These are phyloP conservation scores for Pseudonaja textilis DNA, from an alignment of 2,113 vertebrate genomes.

Conservation along the genomic window DNA sequence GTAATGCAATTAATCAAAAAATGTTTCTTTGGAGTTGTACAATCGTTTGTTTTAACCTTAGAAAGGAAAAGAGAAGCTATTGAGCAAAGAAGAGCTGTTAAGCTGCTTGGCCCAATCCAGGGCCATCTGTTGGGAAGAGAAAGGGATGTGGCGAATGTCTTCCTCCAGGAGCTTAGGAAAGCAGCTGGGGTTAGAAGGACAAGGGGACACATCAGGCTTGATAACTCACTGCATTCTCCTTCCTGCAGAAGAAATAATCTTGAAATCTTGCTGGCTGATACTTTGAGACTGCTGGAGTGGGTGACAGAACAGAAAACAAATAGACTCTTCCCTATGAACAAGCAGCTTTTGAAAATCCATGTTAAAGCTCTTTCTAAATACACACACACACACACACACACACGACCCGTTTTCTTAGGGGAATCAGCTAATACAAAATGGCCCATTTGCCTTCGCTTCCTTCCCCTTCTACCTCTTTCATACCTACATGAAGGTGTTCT, in stretches of 20 bases:
- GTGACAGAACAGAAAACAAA: not conserved
- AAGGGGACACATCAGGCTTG: not conserved
- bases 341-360: not conserved
- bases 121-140: constrained; percentile 28
- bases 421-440: not conserved
- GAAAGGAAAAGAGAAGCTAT: not conserved
- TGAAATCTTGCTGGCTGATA: not conserved
- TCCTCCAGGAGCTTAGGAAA: constrained; percentile 22
- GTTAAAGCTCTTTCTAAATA: not conserved
- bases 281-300: not conserved
- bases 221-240: not conserved
- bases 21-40: not conserved
- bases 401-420: not conserved
- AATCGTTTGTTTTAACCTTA: not conserved
- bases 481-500: not conserved
- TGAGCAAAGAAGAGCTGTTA: not conserved
- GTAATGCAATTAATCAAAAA: not conserved
- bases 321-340: not conserved
- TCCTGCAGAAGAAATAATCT: constrained; percentile 2
- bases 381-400: too few species aligned
- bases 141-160: not conserved
- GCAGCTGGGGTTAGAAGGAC: constrained; percentile 17
- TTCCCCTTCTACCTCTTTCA: not conserved
- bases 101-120: constrained; percentile 8
- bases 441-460: not conserved